A percentile compares a stretch with the other conserved stretches of the same genome.
These are phyloP conservation scores for Procambarus clarkii DNA, from an alignment of 1,140 invertebrate genomes.

Conservation along the genomic window DNA sequence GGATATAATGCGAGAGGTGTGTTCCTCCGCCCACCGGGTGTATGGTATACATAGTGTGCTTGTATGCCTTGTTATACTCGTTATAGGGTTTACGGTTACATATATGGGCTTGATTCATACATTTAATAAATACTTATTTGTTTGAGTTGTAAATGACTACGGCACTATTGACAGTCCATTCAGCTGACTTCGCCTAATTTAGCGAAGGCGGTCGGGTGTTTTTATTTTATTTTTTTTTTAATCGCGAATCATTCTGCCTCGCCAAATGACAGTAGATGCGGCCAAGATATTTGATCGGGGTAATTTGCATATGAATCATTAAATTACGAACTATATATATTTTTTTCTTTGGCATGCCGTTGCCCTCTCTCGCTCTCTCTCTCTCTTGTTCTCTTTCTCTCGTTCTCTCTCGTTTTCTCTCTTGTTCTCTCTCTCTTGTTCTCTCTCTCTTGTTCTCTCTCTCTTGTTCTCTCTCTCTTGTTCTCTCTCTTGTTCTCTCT, in stretches of 20 bases:
- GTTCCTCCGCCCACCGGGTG: background rate
- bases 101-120: background rate
- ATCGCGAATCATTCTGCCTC: conserved; percentile 28
- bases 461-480: too few relatives aligned
- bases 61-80: conserved; percentile 17
- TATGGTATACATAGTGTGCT: background rate
- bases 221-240: background rate
- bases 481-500: too few relatives aligned
- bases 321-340: conserved; percentile 38
- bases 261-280: conserved; percentile 38
- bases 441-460: background rate
- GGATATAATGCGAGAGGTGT: background rate
- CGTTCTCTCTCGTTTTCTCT: too few relatives aligned
- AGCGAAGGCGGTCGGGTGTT: background rate
- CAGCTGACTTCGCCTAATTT: background rate
- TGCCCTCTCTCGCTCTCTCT: too few relatives aligned
- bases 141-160: background rate
- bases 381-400: too few relatives aligned
- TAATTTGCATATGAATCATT: conserved; percentile 47
- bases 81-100: background rate
- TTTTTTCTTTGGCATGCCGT: too few relatives aligned
- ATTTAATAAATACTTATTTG: background rate
- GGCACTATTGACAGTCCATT: too few relatives aligned
- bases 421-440: conserved; percentile 11
- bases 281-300: conserved; percentile 37